phyloP scores from a whole-genome alignment of 2,888 invertebrate species.

The Pammene aurita region DNA sequence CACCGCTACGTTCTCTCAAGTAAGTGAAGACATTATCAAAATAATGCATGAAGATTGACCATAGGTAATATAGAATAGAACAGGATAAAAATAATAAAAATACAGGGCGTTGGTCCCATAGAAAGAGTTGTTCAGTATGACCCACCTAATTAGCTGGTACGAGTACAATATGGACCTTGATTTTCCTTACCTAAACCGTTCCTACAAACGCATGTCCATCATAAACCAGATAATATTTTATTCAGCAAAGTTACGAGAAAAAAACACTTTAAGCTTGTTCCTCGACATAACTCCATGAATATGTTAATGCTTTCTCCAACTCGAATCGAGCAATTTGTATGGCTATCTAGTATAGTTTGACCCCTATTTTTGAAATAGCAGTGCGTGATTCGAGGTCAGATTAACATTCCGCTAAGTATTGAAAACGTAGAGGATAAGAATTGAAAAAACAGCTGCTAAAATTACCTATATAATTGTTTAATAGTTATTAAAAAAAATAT shows the following conservation, averaged over 20 bases:
- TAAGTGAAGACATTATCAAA: no score
- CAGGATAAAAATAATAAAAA: no score
- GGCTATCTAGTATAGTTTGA: neutral
- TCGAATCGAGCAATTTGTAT: conserved; percentile 1
- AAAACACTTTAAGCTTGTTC: conserved; percentile 8
- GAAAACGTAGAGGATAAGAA: neutral
- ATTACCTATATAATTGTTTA: no score
- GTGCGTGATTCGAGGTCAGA: neutral
- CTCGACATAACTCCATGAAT: conserved; percentile 5
- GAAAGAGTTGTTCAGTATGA: no score
- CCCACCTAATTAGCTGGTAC: no score
- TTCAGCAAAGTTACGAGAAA: neutral
- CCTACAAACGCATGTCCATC: neutral
- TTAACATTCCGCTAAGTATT: neutral
- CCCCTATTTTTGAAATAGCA: neutral
- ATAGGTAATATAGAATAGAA: no score
- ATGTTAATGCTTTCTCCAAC: conserved; percentile 32
- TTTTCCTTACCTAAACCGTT: neutral
- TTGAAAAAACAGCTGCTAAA: neutral
- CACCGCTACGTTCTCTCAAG: no score
- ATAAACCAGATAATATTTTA: conserved; percentile 5
- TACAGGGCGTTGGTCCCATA: no score
- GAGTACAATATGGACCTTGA: no score
- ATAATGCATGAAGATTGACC: no score
- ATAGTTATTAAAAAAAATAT: no score